These are phyloP conservation scores for Pycnomerus fuliginosus DNA, from an alignment of 2,888 invertebrate genomes.

Conservation along the genomic window DNA sequence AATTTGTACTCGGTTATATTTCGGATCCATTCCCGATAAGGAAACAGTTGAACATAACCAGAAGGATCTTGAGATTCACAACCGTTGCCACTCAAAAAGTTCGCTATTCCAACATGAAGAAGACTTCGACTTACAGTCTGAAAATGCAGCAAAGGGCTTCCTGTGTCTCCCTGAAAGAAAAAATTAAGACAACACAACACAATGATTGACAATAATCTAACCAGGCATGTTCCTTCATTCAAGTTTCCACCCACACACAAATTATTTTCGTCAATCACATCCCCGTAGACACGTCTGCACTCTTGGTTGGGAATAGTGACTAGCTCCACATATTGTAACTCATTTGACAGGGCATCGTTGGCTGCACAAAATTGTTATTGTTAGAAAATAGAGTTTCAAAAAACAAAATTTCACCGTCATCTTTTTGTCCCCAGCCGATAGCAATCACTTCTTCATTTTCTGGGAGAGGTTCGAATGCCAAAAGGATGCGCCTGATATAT, in stretches of 20 bases:
- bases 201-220: background rate
- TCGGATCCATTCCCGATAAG: background rate
- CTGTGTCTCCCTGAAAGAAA: background rate
- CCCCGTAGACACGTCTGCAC: background rate
- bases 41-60: background rate
- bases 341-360: too few species aligned
- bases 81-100: conserved; percentile 1
- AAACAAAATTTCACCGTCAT: too few species aligned
- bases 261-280: background rate
- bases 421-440: too few species aligned
- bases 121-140: background rate
- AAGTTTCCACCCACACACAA: background rate
- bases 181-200: background rate
- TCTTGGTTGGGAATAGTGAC: background rate
- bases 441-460: too few species aligned
- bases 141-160: background rate
- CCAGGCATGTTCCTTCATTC: background rate
- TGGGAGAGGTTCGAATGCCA: too few species aligned
- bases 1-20: background rate
- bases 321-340: background rate
- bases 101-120: background rate
- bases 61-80: conserved; percentile 3
- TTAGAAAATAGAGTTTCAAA: too few species aligned
- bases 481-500: too few species aligned
- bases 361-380: too few species aligned